These are phyloP conservation scores for Ranitomeya imitator DNA, from an alignment of 2,113 vertebrate species.

Conservation along the genomic window DNA sequence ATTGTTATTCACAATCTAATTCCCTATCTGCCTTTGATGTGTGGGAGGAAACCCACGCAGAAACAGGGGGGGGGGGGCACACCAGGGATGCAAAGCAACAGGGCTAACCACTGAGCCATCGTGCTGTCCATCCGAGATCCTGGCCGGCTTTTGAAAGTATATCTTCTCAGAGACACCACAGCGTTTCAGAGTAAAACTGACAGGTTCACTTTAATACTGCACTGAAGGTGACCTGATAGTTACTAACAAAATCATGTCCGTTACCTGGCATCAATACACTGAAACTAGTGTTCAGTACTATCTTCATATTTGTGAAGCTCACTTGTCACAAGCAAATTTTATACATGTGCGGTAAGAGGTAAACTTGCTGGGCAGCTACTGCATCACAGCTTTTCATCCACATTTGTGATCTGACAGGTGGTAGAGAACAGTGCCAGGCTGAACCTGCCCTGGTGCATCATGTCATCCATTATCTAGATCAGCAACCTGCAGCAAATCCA, in stretches of 20 bases:
- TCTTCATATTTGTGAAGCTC: background rate
- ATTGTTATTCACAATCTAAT: too few species aligned
- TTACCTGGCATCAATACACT: background rate
- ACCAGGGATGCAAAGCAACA: too few species aligned
- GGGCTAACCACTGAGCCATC: too few species aligned
- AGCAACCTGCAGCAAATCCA: too few species aligned
- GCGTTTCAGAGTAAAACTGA: too few species aligned
- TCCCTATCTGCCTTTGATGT: too few species aligned
- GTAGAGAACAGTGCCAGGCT: background rate
- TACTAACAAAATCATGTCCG: background rate
- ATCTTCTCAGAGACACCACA: too few species aligned
- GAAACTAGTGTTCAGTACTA: background rate
- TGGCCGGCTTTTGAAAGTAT: too few species aligned
- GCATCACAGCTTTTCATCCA: background rate
- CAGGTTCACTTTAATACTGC: background rate
- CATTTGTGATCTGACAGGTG: background rate
- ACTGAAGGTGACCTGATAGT: background rate
- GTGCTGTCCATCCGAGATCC: too few species aligned
- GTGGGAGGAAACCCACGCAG: too few species aligned
- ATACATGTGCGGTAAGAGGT: background rate
- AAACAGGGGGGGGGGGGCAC: too few species aligned
- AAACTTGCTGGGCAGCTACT: too few species aligned
- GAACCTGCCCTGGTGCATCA: background rate
- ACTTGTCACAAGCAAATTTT: background rate
- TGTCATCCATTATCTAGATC: background rate